Base-by-base conservation (phyloP, 2,888 invertebrate genomes). In the Lysandra bellargus region DNA sequence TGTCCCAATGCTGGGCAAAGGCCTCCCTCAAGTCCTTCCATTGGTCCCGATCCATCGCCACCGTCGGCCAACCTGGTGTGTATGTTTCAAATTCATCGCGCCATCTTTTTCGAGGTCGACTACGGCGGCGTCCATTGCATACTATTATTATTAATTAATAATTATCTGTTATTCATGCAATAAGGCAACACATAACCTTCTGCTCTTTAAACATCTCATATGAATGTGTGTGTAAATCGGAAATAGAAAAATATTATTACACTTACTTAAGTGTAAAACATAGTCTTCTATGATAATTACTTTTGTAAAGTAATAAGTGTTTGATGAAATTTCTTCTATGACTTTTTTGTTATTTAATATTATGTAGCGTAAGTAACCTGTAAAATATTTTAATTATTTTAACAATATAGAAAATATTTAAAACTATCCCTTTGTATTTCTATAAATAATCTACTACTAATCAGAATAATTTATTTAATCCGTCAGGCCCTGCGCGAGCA, bases 241-340 rank as follows among this genome's bases (percentile, higher is more conserved):
- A 57, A 57, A 49, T 49, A 49, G 9, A 49, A 9, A 6, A 49
- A 49, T 49, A 57, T 17, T 23, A 23, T 23, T 61, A 61, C 23
- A 61, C 23, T 30, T 30, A 69, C 1, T 2, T n/a, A n/a, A 23
- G 12, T 64, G 9, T 12, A 64, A 64, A 23, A 12, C 23, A 64
- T 14, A 69, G 12, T 14, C 12, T 69, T 33, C 5, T 1, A 14
- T 69, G 7, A 12, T 33, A 69, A 9, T 33, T 69, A 69, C 69
- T 69, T 69, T 69, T 69, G 69, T 69, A 69, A 69, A 69, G 69
- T 69, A 69, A 69, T 33, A 33, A 14, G 17, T 33, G 69, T 33
- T 12, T 33, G 14, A 23, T 69, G 14, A 33, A 33, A 69, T 30
- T 64, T 3, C 30, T 30, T 30, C 12, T 33, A n/a, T 4, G 69